These are phyloP conservation scores for Camelus dromedarius DNA, from an alignment of 2,113 vertebrate species.

Conservation along the genomic window DNA sequence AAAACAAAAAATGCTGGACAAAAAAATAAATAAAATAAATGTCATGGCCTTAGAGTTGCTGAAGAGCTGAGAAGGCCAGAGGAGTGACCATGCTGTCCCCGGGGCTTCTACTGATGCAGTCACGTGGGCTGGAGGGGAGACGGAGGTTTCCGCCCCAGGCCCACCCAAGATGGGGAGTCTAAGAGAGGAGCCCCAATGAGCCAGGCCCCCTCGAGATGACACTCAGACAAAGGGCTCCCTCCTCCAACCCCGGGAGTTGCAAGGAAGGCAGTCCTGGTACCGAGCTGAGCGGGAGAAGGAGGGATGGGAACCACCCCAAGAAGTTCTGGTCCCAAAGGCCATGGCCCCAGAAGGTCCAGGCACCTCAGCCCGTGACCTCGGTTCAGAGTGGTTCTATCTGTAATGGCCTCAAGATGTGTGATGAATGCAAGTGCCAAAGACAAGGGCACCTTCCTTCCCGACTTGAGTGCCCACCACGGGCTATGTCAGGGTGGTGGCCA, in stretches of 20 bases:
- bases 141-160: background rate
- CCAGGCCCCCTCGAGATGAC: background rate
- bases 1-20: background rate
- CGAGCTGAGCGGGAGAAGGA: background rate
- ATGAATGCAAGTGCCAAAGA: background rate
- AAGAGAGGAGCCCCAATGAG: background rate
- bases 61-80: no score
- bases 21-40: rapidly evolving
- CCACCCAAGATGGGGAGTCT: rapidly evolving
- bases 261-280: background rate
- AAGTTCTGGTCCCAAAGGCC: background rate
- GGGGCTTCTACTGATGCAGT: background rate
- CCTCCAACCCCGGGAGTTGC: no score
- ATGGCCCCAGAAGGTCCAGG: rapidly evolving
- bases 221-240: background rate
- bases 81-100: rapidly evolving
- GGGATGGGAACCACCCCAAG: rapidly evolving
- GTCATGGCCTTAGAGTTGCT: background rate
- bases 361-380: background rate
- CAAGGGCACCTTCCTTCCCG: background rate
- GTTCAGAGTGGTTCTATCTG: background rate
- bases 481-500: background rate
- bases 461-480: rapidly evolving
- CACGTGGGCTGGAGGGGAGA: background rate
- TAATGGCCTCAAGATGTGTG: background rate